phyloP scores from a whole-genome alignment of 1,140 invertebrate genomes.

The Tigriopus japonicus region DNA sequence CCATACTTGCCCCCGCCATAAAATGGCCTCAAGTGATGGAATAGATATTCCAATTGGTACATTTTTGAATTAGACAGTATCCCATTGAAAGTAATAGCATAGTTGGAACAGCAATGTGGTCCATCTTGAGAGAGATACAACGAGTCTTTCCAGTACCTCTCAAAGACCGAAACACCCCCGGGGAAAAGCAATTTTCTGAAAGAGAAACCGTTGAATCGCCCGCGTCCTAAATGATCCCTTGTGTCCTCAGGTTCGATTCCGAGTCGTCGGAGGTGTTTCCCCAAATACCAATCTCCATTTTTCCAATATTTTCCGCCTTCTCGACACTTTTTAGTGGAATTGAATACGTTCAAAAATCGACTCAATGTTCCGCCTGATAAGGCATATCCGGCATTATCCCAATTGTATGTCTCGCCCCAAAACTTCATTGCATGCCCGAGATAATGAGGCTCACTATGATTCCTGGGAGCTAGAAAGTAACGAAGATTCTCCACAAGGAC shows the following conservation, averaged over 20 bases:
- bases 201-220: constrained; percentile 32
- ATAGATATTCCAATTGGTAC: constrained; percentile 11
- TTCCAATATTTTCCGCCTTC: constrained; percentile 32
- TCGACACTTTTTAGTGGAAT: constrained; percentile 25
- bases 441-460: constrained; percentile 27
- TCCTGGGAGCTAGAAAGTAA: constrained; percentile 25
- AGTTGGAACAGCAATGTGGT: constrained; percentile 12
- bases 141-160: constrained; percentile 18
- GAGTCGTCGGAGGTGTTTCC: constrained; percentile 28
- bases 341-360: constrained; percentile 26
- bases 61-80: constrained; percentile 1
- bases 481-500: constrained; percentile 31
- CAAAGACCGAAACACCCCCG: constrained; percentile 24
- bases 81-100: constrained; percentile 8
- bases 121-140: constrained; percentile 8
- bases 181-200: constrained; percentile 29
- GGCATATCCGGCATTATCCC: constrained; percentile 32
- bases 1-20: background rate
- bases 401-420: constrained; percentile 31
- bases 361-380: constrained; percentile 27
- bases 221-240: constrained; percentile 26
- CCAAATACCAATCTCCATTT: constrained; percentile 35
- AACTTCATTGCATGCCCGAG: constrained; percentile 30
- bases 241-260: constrained; percentile 31
- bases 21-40: constrained; percentile 1